Base-by-base conservation (phyloP, 2,113 vertebrate genomes). In the Podarcis cretensis region DNA sequence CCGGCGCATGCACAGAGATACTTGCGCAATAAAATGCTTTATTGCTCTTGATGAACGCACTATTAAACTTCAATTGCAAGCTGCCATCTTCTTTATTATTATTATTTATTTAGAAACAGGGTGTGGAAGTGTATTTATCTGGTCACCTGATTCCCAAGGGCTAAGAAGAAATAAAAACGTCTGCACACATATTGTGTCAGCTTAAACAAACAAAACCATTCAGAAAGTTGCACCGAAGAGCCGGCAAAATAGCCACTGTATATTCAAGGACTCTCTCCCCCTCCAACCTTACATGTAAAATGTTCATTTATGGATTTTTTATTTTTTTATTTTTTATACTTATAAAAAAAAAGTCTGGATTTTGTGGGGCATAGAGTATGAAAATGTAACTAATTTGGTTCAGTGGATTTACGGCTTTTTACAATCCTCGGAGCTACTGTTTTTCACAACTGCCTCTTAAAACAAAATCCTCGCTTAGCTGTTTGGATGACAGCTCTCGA, bases 21-120 rank as follows among this genome's bases (percentile, higher is more conserved):
- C 93, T 92, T 43, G 74, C 54, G 90, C 92, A 81, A 88, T 95
- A 95, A 96, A 95, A 95, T 90, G 88, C 91, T 96, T 93, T 94
- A 95, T 81, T 90, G 91, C 92, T 63, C 77, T 89, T 90, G 92
- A 94, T 71, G 71, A 92, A 95, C 76, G 84, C 81, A 83, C 94
- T 90, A 73, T 83, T 90, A 93, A 91, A 87, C 91, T 80, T 75
- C 82, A 92, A 94, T 93, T 91, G 82, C 92, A 90, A 92, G 91
- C 91, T 90, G 83, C 13, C 12, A 43, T 48, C 30, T 77, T 84
- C 68, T 66, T 81, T 79, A 69, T 78, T 78, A 77, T 87, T 74
- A 43, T 37, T 74, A 25, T 5, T 57, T 83, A 86, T 86, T 2
- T 9, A 57, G 85, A 82, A 91, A 63, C 27, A 80, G 35, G 78